A percentile compares a stretch with the other conserved stretches of the same genome.
Evolutionary conservation across 2,797 vertebrate species (phyloP).

Genomic region (Apodemus agrarius): DNA sequence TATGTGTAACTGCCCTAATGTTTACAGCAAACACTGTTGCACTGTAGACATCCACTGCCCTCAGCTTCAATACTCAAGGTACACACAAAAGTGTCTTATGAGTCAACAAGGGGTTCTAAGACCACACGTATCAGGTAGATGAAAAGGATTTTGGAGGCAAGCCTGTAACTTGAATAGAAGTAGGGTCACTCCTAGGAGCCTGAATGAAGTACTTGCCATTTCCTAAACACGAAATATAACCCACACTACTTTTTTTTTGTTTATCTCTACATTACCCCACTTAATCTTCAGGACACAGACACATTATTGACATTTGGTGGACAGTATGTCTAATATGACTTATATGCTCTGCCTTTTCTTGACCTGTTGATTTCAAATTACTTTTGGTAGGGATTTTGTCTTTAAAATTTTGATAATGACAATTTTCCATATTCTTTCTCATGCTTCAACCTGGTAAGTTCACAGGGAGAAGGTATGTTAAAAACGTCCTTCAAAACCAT

Average conservation of each 20-base stretch:
- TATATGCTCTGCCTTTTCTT: not conserved
- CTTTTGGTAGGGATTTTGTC: not conserved
- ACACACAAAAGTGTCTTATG: no score
- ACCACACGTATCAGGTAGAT: not conserved
- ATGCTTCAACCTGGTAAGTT: not conserved
- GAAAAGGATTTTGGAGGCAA: not conserved
- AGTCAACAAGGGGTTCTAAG: not conserved
- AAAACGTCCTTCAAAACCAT: not conserved
- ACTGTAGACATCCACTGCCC: not conserved
- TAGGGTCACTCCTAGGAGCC: not conserved
- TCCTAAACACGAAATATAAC: not conserved
- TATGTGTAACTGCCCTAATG: not conserved
- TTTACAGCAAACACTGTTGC: not conserved
- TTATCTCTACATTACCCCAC: not conserved
- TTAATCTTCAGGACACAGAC: not conserved
- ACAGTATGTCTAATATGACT: not conserved
- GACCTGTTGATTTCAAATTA: not conserved
- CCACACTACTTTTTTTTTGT: not conserved
- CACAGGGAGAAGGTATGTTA: not conserved
- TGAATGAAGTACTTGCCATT: not conserved
- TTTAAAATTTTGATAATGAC: not conserved
- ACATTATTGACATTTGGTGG: not conserved
- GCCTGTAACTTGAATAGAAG: not conserved
- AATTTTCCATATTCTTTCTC: not conserved
- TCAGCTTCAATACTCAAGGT: not conserved